Evolutionary conservation across 1,140 invertebrate genomes (phyloP).

Genomic region (Zaprionus lachaisei): DNA sequence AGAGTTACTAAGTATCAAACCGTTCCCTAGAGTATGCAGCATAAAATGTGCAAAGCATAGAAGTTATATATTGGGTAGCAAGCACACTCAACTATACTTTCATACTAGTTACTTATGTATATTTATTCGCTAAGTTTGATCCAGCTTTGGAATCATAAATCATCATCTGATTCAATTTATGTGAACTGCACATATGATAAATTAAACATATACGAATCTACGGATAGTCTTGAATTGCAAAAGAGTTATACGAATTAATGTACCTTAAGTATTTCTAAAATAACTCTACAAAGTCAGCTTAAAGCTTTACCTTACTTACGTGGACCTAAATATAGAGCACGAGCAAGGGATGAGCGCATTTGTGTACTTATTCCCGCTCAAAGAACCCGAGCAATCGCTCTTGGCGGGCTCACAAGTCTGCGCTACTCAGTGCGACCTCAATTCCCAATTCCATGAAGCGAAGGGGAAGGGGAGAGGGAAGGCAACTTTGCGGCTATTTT

Average conservation of each 20-base stretch:
- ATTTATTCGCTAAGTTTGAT: too few species aligned
- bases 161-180: too few species aligned
- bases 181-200: neutral
- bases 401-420: constrained; percentile 27
- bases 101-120: too few species aligned
- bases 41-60: too few species aligned
- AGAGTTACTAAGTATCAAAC: too few species aligned
- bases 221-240: neutral
- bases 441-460: constrained; percentile 18
- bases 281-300: neutral
- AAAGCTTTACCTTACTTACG: neutral
- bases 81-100: too few species aligned
- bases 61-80: too few species aligned
- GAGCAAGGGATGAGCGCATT: neutral
- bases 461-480: constrained; percentile 16
- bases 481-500: constrained; percentile 55
- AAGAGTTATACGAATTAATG: neutral
- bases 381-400: constrained; percentile 3
- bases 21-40: too few species aligned
- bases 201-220: neutral
- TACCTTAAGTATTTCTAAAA: neutral
- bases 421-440: constrained; percentile 57
- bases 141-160: too few species aligned
- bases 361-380: neutral
- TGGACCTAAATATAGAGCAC: neutral